These are phyloP conservation scores for Fringilla coelebs DNA, from an alignment of 2,797 vertebrate genomes.

Conservation along the genomic window DNA sequence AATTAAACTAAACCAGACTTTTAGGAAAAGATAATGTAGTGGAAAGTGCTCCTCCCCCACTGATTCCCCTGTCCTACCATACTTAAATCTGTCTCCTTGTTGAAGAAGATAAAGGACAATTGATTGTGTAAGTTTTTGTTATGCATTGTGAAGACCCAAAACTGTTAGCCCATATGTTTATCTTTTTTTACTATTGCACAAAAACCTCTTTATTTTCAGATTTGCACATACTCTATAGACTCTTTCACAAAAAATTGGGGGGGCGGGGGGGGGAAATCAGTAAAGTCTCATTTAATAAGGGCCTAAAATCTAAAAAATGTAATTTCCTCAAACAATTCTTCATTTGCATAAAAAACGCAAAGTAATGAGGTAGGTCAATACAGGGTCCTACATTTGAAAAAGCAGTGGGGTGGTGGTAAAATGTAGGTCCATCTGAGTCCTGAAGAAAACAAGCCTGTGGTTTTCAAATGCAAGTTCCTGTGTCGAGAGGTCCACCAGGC, in stretches of 20 bases:
- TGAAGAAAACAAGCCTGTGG: not conserved
- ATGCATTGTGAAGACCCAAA: not conserved
- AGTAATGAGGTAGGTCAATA: not conserved
- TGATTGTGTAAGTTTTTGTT: not conserved
- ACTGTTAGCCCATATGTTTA: fast-evolving
- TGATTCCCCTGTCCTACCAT: not conserved
- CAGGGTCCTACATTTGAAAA: not conserved
- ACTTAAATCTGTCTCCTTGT: not conserved
- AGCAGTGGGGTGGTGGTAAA: not conserved
- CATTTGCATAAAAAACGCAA: not conserved
- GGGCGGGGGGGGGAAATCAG: fast-evolving
- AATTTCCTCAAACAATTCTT: not conserved
- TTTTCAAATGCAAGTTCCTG: not conserved
- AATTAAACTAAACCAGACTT: not conserved
- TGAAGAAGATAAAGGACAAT: not conserved
- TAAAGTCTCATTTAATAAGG: not conserved
- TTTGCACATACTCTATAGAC: not conserved
- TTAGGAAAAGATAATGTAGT: not conserved
- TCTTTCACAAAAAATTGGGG: not conserved
- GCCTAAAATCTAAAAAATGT: not conserved
- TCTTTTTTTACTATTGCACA: not conserved
- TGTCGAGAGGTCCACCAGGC: not conserved
- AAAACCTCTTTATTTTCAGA: not conserved
- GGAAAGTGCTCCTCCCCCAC: not conserved
- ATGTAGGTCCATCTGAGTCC: not conserved